Evolutionary conservation across 2,888 invertebrate species (phyloP), one percentile per base, ranked within the genome.

Genomic region (Pandemis cinnamomeana): DNA sequence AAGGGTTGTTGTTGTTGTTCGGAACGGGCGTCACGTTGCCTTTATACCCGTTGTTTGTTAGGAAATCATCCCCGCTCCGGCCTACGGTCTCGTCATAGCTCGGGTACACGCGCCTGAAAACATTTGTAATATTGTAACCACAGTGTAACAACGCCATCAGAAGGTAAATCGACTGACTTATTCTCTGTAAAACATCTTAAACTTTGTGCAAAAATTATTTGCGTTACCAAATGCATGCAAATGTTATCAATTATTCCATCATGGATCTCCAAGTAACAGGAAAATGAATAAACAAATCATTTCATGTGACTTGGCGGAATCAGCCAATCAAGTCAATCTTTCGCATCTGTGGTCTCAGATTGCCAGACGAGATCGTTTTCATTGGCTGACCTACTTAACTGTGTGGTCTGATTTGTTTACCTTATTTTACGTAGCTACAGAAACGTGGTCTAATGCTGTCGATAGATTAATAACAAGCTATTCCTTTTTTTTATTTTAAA

Each of bases 1-100:
- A 94, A 2, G 93, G 93, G 77, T 93, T 94, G 84, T 93, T 93
- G 80, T 88, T 90, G 80, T 88, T 90, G 64, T 64, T 64, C n/a
- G 84, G 83, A 27, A 89, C 85, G 2, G 92, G 89, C 5, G 90
- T 91, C 73, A 89, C 89, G 69, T 86, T 89, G 79, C 87, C 87
- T 79, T 90, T 92, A 81, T 93, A 94, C n/a, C 92, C 91, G 78
- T 91, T 93, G 82, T 93, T 92, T 41, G 91, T 89, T 77, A 93
- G 83, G 79, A 91, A 93, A 80, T 92, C 93, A 76, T 93, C 91
- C 66, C 89, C 91, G 15, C 83, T 80, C 67, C 87, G 84, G 71
- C 82, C 85, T 55, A 86, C 82, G 36, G 90, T 84, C 74, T 93
- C 93, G 74, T 92, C 91, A 84, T 89, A 93, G 78, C 86, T 92